Conservation (phyloP, 2,888 invertebrate genomes). For the Thereva nobilitata region DNA sequence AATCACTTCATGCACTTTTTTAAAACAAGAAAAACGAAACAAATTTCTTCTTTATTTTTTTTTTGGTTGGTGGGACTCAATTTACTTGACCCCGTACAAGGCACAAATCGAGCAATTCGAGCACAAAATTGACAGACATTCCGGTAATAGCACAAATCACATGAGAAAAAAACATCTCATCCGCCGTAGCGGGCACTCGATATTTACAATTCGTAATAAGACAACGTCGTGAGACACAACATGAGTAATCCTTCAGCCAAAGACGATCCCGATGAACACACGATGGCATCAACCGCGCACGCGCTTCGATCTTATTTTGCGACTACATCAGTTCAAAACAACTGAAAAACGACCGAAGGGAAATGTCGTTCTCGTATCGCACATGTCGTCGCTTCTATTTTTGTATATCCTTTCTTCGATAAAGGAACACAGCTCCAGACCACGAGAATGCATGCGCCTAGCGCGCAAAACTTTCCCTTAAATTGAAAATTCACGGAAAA, state of each 20-base stretch:
- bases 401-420: constrained; percentile 29
- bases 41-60: neutral
- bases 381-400: constrained; percentile 30
- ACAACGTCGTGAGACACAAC: neutral
- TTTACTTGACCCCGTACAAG: constrained; percentile 24
- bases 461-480: too few species aligned
- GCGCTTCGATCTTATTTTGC: constrained; percentile 14
- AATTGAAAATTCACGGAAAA: too few species aligned
- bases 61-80: neutral
- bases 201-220: neutral
- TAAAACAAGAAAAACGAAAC: neutral
- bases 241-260: constrained; percentile 26
- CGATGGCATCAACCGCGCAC: constrained; percentile 13
- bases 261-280: constrained; percentile 1
- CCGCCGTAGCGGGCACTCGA: constrained; percentile 7
- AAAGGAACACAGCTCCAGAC: too few species aligned
- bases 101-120: constrained; percentile 14
- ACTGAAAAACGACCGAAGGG: constrained; percentile 23
- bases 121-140: constrained; percentile 8
- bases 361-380: constrained; percentile 10
- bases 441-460: too few species aligned
- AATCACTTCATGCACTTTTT: constrained; percentile 5
- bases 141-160: constrained; percentile 23
- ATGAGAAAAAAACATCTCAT: constrained; percentile 17
- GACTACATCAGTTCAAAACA: constrained; percentile 23